phyloP scores from a whole-genome alignment of 1,140 invertebrate species.

The Phymorhynchus buccinoides region DNA sequence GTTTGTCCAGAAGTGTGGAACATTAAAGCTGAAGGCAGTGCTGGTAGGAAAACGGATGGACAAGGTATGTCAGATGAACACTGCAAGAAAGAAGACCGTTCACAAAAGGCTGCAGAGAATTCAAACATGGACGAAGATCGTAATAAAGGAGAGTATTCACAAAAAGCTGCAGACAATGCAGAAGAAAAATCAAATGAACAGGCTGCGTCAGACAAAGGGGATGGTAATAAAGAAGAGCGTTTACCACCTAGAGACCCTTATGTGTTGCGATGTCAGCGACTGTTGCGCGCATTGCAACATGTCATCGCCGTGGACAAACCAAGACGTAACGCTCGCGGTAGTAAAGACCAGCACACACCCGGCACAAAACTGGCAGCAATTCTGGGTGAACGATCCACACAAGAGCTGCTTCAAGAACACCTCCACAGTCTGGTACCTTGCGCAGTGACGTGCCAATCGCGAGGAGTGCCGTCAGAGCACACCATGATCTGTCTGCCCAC shows the following conservation, averaged over 20 bases:
- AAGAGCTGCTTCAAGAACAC: slow-evolving; percentile 69
- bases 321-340: not conserved
- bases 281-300: not conserved
- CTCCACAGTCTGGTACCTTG: slow-evolving; percentile 75
- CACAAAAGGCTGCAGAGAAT: not conserved
- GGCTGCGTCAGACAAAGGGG: not conserved
- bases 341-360: not conserved
- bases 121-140: too few species aligned
- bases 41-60: not conserved
- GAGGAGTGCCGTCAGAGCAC: slow-evolving; percentile 60
- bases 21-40: not conserved
- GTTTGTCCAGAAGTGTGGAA: not conserved
- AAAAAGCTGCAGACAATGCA: not conserved
- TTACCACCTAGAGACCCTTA: not conserved
- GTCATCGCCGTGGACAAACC: too few species aligned
- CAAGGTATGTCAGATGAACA: not conserved
- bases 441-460: slow-evolving; percentile 50
- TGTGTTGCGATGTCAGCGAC: not conserved
- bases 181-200: not conserved
- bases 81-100: not conserved
- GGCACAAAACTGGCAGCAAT: not conserved
- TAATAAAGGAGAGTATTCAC: not conserved
- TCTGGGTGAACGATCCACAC: not conserved
- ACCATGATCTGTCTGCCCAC: slow-evolving; percentile 75
- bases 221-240: not conserved